Evolutionary conservation across 1,140 invertebrate genomes (phyloP).

Genomic region (Drosophila melanica): DNA sequence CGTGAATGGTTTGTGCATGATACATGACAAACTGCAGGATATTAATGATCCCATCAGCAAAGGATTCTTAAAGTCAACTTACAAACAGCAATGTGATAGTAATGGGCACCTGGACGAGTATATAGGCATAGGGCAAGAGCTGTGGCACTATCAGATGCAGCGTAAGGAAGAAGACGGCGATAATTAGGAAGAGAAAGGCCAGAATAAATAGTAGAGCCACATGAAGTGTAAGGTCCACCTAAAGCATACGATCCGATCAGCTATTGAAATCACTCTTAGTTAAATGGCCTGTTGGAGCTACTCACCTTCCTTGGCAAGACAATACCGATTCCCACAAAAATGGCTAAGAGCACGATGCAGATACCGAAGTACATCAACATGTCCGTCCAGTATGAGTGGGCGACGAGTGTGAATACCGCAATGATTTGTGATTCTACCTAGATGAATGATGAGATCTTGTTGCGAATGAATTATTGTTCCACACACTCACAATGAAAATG

Average conservation of each 20-base stretch:
- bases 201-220: slow-evolving; percentile 56
- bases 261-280: not conserved
- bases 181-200: slow-evolving; percentile 40
- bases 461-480: not conserved
- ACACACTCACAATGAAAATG: slow-evolving; percentile 44
- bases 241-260: not conserved
- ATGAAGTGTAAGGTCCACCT: slow-evolving; percentile 60
- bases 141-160: not conserved
- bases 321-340: slow-evolving; percentile 21
- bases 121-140: not conserved
- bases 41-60: not conserved
- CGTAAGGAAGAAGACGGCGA: slow-evolving; percentile 44
- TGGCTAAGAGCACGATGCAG: not conserved
- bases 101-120: slow-evolving; percentile 24
- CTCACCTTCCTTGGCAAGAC: slow-evolving; percentile 33
- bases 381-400: slow-evolving; percentile 10
- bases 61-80: not conserved
- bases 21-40: slow-evolving; percentile 52
- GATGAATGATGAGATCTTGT: not conserved
- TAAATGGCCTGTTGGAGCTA: not conserved
- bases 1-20: slow-evolving; percentile 62
- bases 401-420: slow-evolving; percentile 25
- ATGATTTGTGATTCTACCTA: slow-evolving; percentile 55
- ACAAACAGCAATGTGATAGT: slow-evolving; percentile 37
- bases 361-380: slow-evolving; percentile 20